A percentile compares a stretch with the other conserved stretches of the same genome.
phyloP scores from a whole-genome alignment of 1,140 invertebrate genomes.

The Metaphire vulgaris region DNA sequence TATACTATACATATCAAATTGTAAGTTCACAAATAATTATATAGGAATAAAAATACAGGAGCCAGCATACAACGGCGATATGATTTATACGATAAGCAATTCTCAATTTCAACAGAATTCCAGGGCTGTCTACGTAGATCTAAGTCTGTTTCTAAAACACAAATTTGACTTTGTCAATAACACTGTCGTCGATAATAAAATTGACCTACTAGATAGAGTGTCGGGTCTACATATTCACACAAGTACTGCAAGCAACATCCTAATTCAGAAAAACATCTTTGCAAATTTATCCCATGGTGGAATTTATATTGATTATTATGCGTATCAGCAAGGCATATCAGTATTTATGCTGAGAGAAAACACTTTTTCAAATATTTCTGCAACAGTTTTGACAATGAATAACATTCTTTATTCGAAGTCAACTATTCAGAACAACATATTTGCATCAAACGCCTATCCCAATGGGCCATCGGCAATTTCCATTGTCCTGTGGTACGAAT shows the following conservation, averaged over 20 bases:
- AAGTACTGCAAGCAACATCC: background rate
- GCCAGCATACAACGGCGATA: background rate
- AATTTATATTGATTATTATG: background rate
- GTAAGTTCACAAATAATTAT: background rate
- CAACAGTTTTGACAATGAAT: background rate
- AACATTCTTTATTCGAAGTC: background rate
- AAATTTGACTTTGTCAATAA: background rate
- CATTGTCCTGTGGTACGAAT: background rate
- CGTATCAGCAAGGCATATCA: background rate
- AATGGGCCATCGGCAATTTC: background rate
- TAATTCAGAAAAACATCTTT: background rate
- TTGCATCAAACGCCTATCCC: background rate
- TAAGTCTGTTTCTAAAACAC: background rate
- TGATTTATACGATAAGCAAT: background rate
- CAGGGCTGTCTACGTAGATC: background rate
- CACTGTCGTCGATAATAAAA: background rate
- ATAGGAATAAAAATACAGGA: background rate
- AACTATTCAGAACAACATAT: background rate
- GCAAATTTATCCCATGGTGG: background rate
- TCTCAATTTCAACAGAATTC: background rate
- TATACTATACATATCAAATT: background rate
- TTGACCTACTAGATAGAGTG: background rate
- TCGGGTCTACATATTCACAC: background rate
- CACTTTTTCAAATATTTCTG: background rate
- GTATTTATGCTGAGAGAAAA: background rate